Evolutionary conservation across 2,888 invertebrate species (phyloP).

Genomic region (Napeogenes inachia): DNA sequence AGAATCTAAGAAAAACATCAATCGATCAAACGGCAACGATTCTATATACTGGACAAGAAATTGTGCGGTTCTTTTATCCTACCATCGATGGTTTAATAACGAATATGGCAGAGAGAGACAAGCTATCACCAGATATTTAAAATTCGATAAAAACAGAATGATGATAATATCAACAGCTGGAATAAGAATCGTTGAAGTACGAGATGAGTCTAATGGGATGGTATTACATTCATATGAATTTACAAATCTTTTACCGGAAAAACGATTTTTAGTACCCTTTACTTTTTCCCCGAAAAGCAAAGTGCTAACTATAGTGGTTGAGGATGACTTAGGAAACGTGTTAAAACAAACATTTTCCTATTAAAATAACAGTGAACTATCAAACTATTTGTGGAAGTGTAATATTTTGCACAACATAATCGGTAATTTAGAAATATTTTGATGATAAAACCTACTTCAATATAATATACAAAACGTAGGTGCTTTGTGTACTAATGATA

Average conservation of each 20-base stretch:
- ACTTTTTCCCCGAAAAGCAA: conserved; percentile 69
- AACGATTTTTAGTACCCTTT: conserved; percentile 76
- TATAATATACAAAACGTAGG: conserved; percentile 7
- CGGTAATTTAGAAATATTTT: neutral
- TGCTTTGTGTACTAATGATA: neutral
- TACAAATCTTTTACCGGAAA: conserved; percentile 74
- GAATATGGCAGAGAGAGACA: conserved; percentile 75
- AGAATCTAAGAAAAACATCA: conserved; percentile 67
- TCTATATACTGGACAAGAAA: conserved; percentile 80
- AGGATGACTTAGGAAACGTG: conserved; percentile 82
- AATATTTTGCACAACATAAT: conserved; percentile 10
- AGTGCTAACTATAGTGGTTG: conserved; percentile 79
- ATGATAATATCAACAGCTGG: conserved; percentile 80
- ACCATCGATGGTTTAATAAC: conserved; percentile 80
- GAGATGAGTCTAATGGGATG: conserved; percentile 78
- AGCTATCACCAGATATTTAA: conserved; percentile 71
- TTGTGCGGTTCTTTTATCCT: conserved; percentile 80
- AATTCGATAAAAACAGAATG: conserved; percentile 77
- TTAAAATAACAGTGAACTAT: conserved; percentile 52
- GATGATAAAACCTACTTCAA: neutral
- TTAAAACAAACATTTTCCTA: conserved; percentile 80
- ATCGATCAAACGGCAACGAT: conserved; percentile 67
- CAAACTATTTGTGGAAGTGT: conserved; percentile 13
- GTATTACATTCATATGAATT: conserved; percentile 81
- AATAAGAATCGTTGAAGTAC: conserved; percentile 81